These are phyloP conservation scores for Melanerpes aurifrons DNA, from an alignment of 2,113 vertebrate genomes.

Conservation along the genomic window DNA sequence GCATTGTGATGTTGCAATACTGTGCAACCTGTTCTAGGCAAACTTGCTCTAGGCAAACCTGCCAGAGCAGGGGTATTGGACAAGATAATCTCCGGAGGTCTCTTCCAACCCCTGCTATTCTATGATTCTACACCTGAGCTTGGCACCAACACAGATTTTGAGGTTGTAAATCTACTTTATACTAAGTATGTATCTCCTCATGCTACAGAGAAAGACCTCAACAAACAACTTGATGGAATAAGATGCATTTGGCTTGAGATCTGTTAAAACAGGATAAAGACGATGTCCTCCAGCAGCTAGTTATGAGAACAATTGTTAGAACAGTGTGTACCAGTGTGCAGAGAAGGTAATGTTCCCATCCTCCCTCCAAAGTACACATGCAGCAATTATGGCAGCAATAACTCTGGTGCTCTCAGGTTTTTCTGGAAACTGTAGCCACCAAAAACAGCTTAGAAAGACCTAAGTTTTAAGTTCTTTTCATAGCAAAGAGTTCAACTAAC, in stretches of 20 bases:
- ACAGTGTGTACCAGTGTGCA: not conserved
- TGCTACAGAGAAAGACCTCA: not conserved
- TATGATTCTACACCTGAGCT: not conserved
- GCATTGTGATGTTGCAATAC: too few species aligned
- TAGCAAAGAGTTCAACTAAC: not conserved
- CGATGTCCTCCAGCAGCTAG: not conserved
- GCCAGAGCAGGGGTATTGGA: too few species aligned
- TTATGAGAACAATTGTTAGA: not conserved
- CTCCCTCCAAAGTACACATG: not conserved
- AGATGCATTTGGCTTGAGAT: not conserved
- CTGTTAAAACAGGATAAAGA: not conserved
- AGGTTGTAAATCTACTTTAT: not conserved
- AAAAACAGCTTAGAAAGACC: not conserved
- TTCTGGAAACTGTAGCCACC: not conserved
- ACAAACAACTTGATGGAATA: not conserved
- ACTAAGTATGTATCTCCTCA: not conserved
- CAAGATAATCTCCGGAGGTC: too few species aligned
- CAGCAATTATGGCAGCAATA: not conserved
- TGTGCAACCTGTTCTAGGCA: too few species aligned
- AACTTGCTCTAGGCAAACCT: too few species aligned
- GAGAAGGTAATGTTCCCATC: not conserved
- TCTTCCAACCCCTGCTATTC: too few species aligned
- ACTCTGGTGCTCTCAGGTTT: not conserved
- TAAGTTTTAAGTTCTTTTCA: not conserved
- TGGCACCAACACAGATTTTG: not conserved